These are phyloP conservation scores for Bufo gargarizans DNA, from an alignment of 2,113 vertebrate species.

Conservation along the genomic window DNA sequence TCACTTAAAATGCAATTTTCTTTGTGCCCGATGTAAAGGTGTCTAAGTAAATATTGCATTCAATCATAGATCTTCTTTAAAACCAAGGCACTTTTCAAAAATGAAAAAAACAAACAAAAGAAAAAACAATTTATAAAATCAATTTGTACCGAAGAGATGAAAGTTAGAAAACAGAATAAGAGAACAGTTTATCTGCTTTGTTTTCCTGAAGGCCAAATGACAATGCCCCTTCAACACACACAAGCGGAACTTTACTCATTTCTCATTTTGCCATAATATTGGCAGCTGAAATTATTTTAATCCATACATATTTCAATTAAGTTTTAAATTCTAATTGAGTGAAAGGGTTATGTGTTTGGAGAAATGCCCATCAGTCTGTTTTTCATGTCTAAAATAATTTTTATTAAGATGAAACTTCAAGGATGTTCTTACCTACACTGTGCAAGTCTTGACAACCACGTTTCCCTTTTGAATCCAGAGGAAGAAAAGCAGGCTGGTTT, in stretches of 20 bases:
- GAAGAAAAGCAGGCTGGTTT: no score
- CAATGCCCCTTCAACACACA: background rate
- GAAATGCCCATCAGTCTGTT: no score
- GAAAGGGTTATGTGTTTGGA: no score
- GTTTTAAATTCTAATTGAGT: background rate
- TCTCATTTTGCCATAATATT: slow-evolving; percentile 7
- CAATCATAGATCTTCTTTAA: slow-evolving; percentile 39
- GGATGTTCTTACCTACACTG: no score
- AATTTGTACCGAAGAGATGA: slow-evolving; percentile 49
- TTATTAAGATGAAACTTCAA: no score
- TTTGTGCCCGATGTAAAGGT: background rate
- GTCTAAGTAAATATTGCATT: slow-evolving; percentile 43
- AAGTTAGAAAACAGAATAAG: slow-evolving; percentile 10
- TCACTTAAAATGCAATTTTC: background rate
- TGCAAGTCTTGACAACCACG: no score
- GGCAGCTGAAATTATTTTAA: background rate
- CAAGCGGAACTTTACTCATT: slow-evolving; percentile 4
- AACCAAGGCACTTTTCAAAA: slow-evolving; percentile 45
- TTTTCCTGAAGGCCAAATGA: slow-evolving; percentile 50
- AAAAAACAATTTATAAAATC: slow-evolving; percentile 51
- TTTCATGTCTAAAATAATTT: no score
- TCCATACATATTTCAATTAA: slow-evolving; percentile 1
- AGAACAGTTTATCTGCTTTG: slow-evolving; percentile 45
- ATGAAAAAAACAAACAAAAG: background rate
- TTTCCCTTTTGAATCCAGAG: no score